Evolutionary conservation across 2,888 invertebrate genomes (phyloP), one percentile per base, ranked within the genome.

Genomic region (Pherbina coryleti): DNA sequence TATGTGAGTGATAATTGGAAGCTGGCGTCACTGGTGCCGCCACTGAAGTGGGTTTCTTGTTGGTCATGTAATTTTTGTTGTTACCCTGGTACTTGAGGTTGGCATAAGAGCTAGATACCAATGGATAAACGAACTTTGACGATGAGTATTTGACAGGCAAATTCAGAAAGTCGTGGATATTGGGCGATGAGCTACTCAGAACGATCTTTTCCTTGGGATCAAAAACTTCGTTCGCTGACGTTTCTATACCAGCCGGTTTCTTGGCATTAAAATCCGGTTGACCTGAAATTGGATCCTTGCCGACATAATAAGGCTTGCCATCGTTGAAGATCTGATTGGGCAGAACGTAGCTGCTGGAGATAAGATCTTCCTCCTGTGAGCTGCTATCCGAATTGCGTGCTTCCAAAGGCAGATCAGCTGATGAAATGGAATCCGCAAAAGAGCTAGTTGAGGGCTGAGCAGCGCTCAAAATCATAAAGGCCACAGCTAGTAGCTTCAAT

Each of bases 61-160:
- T 91, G 8, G 89, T 88, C 22, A 88, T 86, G 80, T 91, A 92
- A 81, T 92, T 91, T 72, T 91, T 86, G 81, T 90, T 91, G 84
- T 91, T 92, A 67, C 94, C 94, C 85, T 94, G 94, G 34, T 94
- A 92, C 85, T 94, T 94, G 0, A 93, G 91, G 83, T 93, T 94
- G 0, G 94, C 94, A 85, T 94, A 94, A 1, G 93, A 93, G 83
- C 92, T 93, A 0, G 94, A 94, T 74, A 94, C 94, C 73, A 94
- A 84, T 0, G 94, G 94, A 86, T 93, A 93, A 1, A 93, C 93
- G 81, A 93, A 93, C 85, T 93, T 93, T 44, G 93, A 92, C 0
- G 93, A 92, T 14, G 93, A 93, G 83, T 94, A 94, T 82, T 93
- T 93, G 0, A 93, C 92, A 0, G 94, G 93, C 28, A 94, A 87